These are phyloP conservation scores for Leptocoma aspasia DNA, from an alignment of 2,113 vertebrate genomes.

Conservation along the genomic window DNA sequence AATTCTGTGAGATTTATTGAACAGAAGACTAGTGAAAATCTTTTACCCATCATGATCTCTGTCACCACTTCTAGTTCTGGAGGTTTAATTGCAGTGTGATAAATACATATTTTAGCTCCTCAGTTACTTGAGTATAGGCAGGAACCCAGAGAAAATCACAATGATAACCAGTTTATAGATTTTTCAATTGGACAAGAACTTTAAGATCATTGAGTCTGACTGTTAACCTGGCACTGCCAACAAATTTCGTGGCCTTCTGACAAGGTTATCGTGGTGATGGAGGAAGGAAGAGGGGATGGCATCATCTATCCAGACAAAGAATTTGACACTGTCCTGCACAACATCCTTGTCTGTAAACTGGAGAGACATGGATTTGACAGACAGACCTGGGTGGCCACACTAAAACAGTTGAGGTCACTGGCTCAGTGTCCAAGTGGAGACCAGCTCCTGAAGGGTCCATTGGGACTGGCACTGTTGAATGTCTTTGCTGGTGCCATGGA, in stretches of 20 bases:
- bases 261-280: not conserved
- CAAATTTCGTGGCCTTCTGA: not conserved
- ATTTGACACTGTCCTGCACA: not conserved
- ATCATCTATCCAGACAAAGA: not conserved
- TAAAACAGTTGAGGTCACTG: not conserved
- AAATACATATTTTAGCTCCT: not conserved
- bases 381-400: not conserved
- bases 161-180: not conserved
- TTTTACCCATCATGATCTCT: not conserved
- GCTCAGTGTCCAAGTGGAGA: not conserved
- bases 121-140: not conserved
- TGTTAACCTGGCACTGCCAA: not conserved
- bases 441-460: not conserved
- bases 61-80: not conserved
- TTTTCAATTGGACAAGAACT: not conserved
- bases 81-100: not conserved
- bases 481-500: not conserved
- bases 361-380: not conserved
- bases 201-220: not conserved
- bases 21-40: not conserved
- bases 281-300: not conserved
- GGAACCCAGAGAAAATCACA: not conserved
- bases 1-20: not conserved
- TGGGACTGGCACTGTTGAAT: not conserved
- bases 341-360: not conserved